phyloP scores from a whole-genome alignment of 2,888 invertebrate genomes.

The Anorthoa munda region DNA sequence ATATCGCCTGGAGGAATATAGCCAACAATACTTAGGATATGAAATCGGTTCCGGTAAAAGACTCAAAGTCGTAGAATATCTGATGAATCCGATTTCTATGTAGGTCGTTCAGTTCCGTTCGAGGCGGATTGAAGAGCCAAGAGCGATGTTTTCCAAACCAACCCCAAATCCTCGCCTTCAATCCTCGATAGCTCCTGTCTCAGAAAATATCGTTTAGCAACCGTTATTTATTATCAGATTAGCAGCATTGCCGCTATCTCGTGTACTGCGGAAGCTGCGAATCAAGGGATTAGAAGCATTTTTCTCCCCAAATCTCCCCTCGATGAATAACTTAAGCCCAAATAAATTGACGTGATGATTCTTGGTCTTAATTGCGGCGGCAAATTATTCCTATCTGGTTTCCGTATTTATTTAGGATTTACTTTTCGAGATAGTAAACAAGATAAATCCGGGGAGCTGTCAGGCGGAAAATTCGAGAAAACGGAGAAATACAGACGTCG shows the following conservation, averaged over 20 bases:
- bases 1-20: slow-evolving; percentile 19
- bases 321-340: slow-evolving; percentile 54
- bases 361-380: slow-evolving; percentile 51
- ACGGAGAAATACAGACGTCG: slow-evolving; percentile 57
- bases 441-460: slow-evolving; percentile 56
- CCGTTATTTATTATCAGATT: slow-evolving; percentile 67
- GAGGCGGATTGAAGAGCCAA: slow-evolving; percentile 39
- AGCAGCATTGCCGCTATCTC: slow-evolving; percentile 51
- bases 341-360: slow-evolving; percentile 46
- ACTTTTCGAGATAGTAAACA: slow-evolving; percentile 59
- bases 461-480: slow-evolving; percentile 55
- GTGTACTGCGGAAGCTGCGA: slow-evolving; percentile 31
- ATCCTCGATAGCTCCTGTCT: slow-evolving; percentile 51
- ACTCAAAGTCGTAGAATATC: slow-evolving; percentile 30
- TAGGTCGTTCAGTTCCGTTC: slow-evolving; percentile 18
- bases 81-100: slow-evolving; percentile 34
- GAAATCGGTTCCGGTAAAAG: slow-evolving; percentile 2
- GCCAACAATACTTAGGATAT: slow-evolving; percentile 28
- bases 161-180: slow-evolving; percentile 50
- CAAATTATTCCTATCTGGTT: slow-evolving; percentile 54
- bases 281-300: slow-evolving; percentile 56
- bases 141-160: slow-evolving; percentile 46
- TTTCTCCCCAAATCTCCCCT: slow-evolving; percentile 26
- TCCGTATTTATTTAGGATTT: slow-evolving; percentile 64
- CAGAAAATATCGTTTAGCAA: slow-evolving; percentile 58